Evolutionary conservation across 2,797 vertebrate species (phyloP).

Genomic region (Mus caroli): DNA sequence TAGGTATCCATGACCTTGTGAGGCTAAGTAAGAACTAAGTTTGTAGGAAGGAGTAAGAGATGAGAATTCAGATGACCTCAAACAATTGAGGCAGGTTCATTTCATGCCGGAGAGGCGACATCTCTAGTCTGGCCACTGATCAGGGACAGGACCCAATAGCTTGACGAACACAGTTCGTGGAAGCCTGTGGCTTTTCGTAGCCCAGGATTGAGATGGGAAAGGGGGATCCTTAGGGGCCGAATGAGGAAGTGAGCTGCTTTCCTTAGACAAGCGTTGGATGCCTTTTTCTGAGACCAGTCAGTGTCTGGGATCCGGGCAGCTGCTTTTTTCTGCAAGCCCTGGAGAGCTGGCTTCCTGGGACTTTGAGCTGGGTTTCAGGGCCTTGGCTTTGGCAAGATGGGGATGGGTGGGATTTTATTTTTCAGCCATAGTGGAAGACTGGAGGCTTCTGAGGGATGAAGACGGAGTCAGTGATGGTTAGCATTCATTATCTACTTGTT

Average conservation of each 20-base stretch:
- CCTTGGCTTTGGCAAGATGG: background rate
- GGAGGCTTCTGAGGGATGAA: background rate
- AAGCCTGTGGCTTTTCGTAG: background rate
- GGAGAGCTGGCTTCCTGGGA: background rate
- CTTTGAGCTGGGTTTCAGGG: background rate
- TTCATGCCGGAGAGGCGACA: background rate
- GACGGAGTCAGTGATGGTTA: background rate
- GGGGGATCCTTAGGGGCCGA: background rate
- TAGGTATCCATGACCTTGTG: background rate
- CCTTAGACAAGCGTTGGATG: background rate
- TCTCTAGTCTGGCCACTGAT: background rate
- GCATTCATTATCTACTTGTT: no score
- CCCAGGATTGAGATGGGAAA: no score
- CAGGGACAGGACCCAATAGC: background rate
- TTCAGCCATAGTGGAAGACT: background rate
- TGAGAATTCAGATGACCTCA: background rate
- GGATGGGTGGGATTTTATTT: background rate
- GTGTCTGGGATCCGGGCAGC: background rate
- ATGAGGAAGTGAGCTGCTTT: background rate
- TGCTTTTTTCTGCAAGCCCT: background rate
- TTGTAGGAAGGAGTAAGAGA: background rate
- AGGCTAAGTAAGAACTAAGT: background rate
- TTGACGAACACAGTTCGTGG: background rate
- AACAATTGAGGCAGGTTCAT: background rate
- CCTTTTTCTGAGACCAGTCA: background rate